Conservation (phyloP, 2,797 vertebrate species). For the Vultur gryphus region DNA sequence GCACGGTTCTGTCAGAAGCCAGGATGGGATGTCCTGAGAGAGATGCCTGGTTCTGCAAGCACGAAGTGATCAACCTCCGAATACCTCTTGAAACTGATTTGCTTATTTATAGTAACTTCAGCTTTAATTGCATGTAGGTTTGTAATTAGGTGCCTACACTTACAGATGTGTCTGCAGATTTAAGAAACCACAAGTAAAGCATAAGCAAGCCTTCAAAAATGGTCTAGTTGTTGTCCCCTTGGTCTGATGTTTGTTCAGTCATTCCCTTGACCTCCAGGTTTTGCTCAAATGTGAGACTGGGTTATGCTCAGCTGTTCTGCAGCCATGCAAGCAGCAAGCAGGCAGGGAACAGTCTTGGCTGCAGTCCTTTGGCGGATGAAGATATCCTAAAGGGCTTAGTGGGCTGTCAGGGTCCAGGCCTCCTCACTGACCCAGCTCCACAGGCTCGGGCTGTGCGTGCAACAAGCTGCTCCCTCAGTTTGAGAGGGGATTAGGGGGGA, state of each 20-base stretch:
- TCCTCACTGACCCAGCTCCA: neutral
- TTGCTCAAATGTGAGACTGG: accelerated
- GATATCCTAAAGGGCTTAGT: neutral
- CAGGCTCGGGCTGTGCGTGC: neutral
- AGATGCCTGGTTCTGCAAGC: neutral
- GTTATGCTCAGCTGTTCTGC: neutral
- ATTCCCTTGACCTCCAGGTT: accelerated
- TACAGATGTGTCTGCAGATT: neutral
- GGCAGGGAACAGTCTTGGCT: neutral
- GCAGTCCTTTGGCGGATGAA: neutral
- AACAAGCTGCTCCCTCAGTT: neutral
- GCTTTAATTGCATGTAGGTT: neutral
- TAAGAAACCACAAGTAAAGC: neutral
- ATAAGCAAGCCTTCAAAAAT: neutral
- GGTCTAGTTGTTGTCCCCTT: neutral
- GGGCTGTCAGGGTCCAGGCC: neutral
- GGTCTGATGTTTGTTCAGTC: neutral
- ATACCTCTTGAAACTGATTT: neutral
- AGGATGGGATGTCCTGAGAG: neutral
- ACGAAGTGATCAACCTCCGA: neutral
- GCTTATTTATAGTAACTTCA: neutral
- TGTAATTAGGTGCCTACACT: neutral
- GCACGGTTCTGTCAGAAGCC: accelerated
- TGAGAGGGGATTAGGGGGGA: neutral
- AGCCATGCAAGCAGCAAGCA: neutral